These are phyloP conservation scores for Morone chrysops DNA, from an alignment of 2,113 vertebrate genomes.

Conservation along the genomic window DNA sequence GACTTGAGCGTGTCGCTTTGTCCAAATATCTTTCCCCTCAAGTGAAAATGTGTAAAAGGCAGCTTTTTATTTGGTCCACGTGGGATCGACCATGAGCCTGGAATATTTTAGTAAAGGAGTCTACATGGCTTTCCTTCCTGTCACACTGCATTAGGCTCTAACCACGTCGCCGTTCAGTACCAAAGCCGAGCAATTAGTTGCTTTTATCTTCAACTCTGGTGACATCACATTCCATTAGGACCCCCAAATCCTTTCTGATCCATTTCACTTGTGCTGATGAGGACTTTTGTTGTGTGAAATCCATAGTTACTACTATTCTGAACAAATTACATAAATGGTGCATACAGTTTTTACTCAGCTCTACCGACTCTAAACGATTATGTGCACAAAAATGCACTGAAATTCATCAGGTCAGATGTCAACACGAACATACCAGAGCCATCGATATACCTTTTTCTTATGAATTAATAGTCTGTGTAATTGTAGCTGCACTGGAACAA, in stretches of 20 bases:
- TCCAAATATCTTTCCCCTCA: constrained; percentile 36
- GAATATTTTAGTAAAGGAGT: constrained; percentile 46
- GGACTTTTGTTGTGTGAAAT: constrained; percentile 50
- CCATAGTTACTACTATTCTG: constrained; percentile 20
- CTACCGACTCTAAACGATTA: not conserved
- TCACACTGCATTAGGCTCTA: constrained; percentile 65
- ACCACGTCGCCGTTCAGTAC: constrained; percentile 61
- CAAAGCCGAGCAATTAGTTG: constrained; percentile 75
- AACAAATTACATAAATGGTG: constrained; percentile 7
- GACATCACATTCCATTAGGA: constrained; percentile 65
- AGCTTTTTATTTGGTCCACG: constrained; percentile 45
- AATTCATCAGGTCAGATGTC: constrained; percentile 9
- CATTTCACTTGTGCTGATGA: constrained; percentile 60
- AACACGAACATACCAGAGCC: not conserved
- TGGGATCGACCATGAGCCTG: constrained; percentile 49
- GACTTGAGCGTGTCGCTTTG: constrained; percentile 29
- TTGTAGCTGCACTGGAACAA: constrained; percentile 65
- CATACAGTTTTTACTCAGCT: not conserved
- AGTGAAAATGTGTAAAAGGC: constrained; percentile 54
- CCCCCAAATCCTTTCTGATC: constrained; percentile 69
- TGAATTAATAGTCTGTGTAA: constrained; percentile 37
- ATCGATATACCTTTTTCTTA: constrained; percentile 14
- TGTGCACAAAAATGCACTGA: constrained; percentile 4
- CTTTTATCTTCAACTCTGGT: constrained; percentile 78
- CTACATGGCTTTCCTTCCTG: constrained; percentile 44